Evolutionary conservation across 2,113 vertebrate genomes (phyloP).

Genomic region (Erinaceus europaeus): DNA sequence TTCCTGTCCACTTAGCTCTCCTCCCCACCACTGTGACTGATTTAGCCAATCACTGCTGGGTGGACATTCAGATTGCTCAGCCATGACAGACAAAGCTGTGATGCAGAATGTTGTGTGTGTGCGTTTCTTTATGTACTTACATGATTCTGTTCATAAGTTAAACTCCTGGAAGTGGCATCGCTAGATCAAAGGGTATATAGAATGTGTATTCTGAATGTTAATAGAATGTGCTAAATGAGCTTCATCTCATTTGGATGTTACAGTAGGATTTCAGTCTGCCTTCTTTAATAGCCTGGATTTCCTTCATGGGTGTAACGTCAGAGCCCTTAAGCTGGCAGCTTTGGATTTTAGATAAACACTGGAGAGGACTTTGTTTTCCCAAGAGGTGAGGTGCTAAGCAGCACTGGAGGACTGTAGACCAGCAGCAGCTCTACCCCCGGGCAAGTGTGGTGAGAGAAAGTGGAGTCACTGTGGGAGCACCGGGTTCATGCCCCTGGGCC

Average conservation of each 20-base stretch:
- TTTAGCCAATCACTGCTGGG: constrained; percentile 38
- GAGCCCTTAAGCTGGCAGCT: background rate
- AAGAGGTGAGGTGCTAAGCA: background rate
- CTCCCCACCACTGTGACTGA: constrained; percentile 1
- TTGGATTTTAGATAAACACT: constrained; percentile 2
- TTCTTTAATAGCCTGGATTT: background rate
- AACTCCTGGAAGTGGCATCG: constrained; percentile 49
- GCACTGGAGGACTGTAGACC: background rate
- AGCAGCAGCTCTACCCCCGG: too few species aligned
- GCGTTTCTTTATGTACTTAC: constrained; percentile 45
- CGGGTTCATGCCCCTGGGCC: too few species aligned
- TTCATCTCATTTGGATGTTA: constrained; percentile 24
- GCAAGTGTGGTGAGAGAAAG: too few species aligned
- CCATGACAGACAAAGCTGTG: constrained; percentile 32
- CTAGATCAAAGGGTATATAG: constrained; percentile 34
- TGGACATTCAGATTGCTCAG: constrained; percentile 27
- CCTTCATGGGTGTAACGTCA: constrained; percentile 39
- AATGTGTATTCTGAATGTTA: constrained; percentile 33
- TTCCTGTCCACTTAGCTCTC: constrained; percentile 32
- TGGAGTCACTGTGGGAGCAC: too few species aligned
- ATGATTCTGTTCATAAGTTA: constrained; percentile 55
- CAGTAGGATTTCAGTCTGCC: background rate
- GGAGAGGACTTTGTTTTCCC: background rate
- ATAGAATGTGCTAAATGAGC: constrained; percentile 15
- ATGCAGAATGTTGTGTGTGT: background rate